Evolutionary conservation across 2,888 invertebrate genomes (phyloP).

Genomic region (Brachypalpus laphriformis): DNA sequence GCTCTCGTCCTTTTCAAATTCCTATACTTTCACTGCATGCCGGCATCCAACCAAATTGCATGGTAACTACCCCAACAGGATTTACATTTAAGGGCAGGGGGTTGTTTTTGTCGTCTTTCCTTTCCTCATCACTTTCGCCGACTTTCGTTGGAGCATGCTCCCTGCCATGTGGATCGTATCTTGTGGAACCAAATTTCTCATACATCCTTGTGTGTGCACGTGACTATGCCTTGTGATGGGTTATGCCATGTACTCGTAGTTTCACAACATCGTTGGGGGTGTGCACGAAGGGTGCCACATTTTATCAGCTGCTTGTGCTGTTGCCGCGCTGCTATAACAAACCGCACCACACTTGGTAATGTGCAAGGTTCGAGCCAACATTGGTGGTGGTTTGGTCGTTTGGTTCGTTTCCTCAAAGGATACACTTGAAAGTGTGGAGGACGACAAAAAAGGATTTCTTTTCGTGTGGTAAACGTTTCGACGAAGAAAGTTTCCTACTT

Average conservation of each 20-base stretch:
- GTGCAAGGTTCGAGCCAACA: constrained; percentile 62
- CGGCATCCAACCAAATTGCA: constrained; percentile 17
- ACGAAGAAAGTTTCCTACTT: constrained; percentile 33
- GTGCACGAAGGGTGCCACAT: background rate
- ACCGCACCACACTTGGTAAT: constrained; percentile 23
- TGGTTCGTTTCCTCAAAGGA: constrained; percentile 23
- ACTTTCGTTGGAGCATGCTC: constrained; percentile 62
- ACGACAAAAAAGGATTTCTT: constrained; percentile 41
- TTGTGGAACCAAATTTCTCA: constrained; percentile 42
- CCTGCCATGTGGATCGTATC: constrained; percentile 35
- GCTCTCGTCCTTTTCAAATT: background rate
- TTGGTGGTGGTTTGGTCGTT: constrained; percentile 19
- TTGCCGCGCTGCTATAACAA: background rate
- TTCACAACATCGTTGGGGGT: background rate
- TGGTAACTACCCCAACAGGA: constrained; percentile 5
- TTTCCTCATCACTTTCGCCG: constrained; percentile 41
- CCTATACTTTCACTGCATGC: constrained; percentile 11
- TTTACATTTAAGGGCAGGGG: constrained; percentile 14
- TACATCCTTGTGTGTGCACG: constrained; percentile 53
- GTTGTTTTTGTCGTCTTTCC: constrained; percentile 59
- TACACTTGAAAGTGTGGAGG: constrained; percentile 6
- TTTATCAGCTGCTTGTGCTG: constrained; percentile 36
- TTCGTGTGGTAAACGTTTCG: constrained; percentile 12
- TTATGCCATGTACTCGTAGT: background rate
- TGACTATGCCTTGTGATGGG: constrained; percentile 44